Base-by-base conservation (phyloP, 2,888 invertebrate species). In the Ecdyonurus torrentis region DNA sequence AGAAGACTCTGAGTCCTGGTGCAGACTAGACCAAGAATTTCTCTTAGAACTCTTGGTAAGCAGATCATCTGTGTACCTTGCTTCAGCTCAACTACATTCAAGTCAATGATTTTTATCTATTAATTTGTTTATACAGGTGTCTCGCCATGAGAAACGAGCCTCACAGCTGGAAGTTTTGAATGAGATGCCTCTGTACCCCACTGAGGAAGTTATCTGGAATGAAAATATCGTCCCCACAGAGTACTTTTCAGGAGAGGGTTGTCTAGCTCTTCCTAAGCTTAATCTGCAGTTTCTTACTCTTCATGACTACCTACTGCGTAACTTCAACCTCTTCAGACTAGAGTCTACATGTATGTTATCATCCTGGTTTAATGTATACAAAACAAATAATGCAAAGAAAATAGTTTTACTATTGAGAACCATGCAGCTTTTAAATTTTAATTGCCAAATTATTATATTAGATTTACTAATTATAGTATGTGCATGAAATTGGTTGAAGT, bases 181-280 rank as follows among this genome's bases (percentile, higher is more conserved):
- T 74, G 90, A 93, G 69, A 96, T 98, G 93, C 98, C 99, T 0
- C 79, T 99, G 0, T 99, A 99, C 73, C 99, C 99, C 0, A 98
- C 96, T 0, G 99, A 99, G 74, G 87, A 91, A 65, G 88, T 98
- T 1, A 94, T 99, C 69, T 99, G 99, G 99, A 94, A 99, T 75
- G 97, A 99, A 74, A 97, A 98, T 72, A 85, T 99, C 58, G 98
- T 99, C 0, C 99, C 99, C 0, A 91, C 94, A 0, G 96, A 98
- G 71, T 96, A 96, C 73, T 98, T 91, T 77, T 91, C 92, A 55
- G 96, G 97, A 0, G 97, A 98, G 74, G 93, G 89, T 22, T 93
- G 93, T 69, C 79, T 99, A 37, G 98, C 99, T 0, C 78, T 99
- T 66, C 98, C 99, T 0, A 99, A 99, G 74, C 78, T 99, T 2